Evolutionary conservation across 2,888 invertebrate species (phyloP), one percentile per base, ranked within the genome.

Genomic region (Lycia hirtaria): DNA sequence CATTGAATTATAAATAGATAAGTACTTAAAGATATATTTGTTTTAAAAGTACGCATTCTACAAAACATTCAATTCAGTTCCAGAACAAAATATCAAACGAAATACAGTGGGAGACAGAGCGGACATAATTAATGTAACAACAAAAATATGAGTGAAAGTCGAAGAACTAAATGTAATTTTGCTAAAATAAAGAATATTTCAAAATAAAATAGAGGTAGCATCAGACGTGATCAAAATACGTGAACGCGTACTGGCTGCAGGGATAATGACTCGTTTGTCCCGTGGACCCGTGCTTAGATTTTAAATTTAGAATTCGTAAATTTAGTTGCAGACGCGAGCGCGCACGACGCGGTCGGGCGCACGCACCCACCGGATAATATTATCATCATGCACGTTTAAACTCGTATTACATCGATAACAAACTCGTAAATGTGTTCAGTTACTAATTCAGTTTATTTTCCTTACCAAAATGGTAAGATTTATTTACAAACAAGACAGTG

Each of bases 271-370:
- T 41, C 43, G 43, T 43, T 30, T 43, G n/a, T n/a, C n/a, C n/a
- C n/a, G n/a, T n/a, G n/a, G n/a, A n/a, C 43, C 43, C 30, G 28
- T 10, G 28, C 19, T n/a, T 43, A n/a, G 28, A 26, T 59, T 60
- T 59, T 53, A 56, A 49, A 49, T 51, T 44, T 50, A 56, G 65
- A 64, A 67, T 51, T 63, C 60, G 45, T 33, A 33, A 67, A 59
- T 65, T 56, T 70, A 72, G 72, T 73, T 59, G 57, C 38, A 44
- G 49, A 60, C 41, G 54, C 50, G 55, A 53, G 28, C 57, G 56
- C 59, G 28, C 9, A 9, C 40, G 4, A 57, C 28, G 49, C 52
- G 63, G 57, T 41, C 47, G 56, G 19, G 12, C 20, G 30, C 19
- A 17, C 28, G n/a, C 30, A 19, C 3, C 1, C 7, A 6, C 19